A percentile compares a stretch with the other conserved stretches of the same genome.
These are phyloP conservation scores for Carabus problematicus DNA, from an alignment of 2,888 invertebrate genomes.

Conservation along the genomic window DNA sequence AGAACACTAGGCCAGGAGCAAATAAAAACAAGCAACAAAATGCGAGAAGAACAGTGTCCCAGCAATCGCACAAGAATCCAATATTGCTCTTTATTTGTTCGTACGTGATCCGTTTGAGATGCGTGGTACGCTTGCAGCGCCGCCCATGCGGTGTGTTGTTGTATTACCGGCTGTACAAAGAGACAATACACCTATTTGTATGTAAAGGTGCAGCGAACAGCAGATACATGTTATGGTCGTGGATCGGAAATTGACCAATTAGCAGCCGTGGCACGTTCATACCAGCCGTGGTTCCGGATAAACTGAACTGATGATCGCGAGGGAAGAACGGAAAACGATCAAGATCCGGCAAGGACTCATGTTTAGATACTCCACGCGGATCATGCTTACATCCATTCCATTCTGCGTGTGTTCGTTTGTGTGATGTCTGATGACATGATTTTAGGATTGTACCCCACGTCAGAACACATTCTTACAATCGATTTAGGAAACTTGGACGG, in stretches of 20 bases:
- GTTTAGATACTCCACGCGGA: conserved; percentile 25
- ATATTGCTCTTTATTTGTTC: conserved; percentile 34
- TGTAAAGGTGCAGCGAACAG: conserved; percentile 53
- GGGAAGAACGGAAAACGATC: conserved; percentile 36
- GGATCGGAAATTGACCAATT: conserved; percentile 51
- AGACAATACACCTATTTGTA: conserved; percentile 55
- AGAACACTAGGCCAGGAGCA: too few relatives aligned
- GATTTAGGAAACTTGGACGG: too few relatives aligned
- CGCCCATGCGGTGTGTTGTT: conserved; percentile 9
- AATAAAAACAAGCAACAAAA: conserved; percentile 11
- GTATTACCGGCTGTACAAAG: conserved; percentile 1
- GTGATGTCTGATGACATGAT: neutral
- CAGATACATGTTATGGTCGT: conserved; percentile 55
- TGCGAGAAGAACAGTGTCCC: conserved; percentile 7
- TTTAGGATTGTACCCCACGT: too few relatives aligned
- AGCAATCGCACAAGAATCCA: conserved; percentile 21
- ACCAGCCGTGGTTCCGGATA: conserved; percentile 51
- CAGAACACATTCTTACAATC: too few relatives aligned
- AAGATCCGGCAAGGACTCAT: conserved; percentile 28
- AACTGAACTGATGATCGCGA: conserved; percentile 36
- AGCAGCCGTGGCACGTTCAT: conserved; percentile 53
- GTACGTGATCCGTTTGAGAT: conserved; percentile 27
- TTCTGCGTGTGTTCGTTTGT: neutral
- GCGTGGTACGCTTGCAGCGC: neutral
- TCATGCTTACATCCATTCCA: neutral